phyloP scores from a whole-genome alignment of 2,888 invertebrate genomes.

The Noctua janthina region DNA sequence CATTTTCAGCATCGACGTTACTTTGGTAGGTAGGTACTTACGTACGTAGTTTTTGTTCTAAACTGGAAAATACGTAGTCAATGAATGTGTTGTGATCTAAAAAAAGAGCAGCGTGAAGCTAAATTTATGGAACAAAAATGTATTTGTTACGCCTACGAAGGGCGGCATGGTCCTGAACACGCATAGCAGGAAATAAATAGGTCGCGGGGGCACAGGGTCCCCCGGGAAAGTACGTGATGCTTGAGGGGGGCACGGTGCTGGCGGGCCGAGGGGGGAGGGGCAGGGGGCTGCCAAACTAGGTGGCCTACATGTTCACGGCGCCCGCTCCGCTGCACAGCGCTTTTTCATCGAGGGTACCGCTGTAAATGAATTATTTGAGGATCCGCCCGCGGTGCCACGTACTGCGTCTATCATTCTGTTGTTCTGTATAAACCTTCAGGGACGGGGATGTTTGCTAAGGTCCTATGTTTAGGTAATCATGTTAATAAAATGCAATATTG shows the following conservation, averaged over 20 bases:
- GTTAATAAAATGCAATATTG: background rate
- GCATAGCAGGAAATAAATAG: slow-evolving; percentile 83
- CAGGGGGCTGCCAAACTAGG: slow-evolving; percentile 76
- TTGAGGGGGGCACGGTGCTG: slow-evolving; percentile 29
- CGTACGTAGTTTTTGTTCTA: slow-evolving; percentile 18
- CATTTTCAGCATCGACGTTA: slow-evolving; percentile 20
- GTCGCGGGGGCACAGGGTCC: slow-evolving; percentile 77
- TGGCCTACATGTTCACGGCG: slow-evolving; percentile 81
- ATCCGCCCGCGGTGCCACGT: slow-evolving; percentile 41
- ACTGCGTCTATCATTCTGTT: slow-evolving; percentile 21
- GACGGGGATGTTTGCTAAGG: background rate
- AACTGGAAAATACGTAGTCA: slow-evolving; percentile 8
- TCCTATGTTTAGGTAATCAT: background rate
- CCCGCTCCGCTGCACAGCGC: slow-evolving; percentile 68
- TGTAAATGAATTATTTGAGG: slow-evolving; percentile 74
- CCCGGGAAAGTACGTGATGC: slow-evolving; percentile 55
- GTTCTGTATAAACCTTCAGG: slow-evolving; percentile 1
- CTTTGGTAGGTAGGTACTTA: background rate
- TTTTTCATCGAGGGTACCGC: slow-evolving; percentile 72
- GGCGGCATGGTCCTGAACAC: slow-evolving; percentile 66
- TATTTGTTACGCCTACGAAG: slow-evolving; percentile 44
- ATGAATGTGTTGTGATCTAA: slow-evolving; percentile 22
- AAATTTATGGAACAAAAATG: slow-evolving; percentile 57
- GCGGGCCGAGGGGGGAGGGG: slow-evolving; percentile 38
- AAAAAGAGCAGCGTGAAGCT: slow-evolving; percentile 19